Evolutionary conservation across 2,797 vertebrate genomes (phyloP).

Genomic region (Acrocephalus scirpaceus): DNA sequence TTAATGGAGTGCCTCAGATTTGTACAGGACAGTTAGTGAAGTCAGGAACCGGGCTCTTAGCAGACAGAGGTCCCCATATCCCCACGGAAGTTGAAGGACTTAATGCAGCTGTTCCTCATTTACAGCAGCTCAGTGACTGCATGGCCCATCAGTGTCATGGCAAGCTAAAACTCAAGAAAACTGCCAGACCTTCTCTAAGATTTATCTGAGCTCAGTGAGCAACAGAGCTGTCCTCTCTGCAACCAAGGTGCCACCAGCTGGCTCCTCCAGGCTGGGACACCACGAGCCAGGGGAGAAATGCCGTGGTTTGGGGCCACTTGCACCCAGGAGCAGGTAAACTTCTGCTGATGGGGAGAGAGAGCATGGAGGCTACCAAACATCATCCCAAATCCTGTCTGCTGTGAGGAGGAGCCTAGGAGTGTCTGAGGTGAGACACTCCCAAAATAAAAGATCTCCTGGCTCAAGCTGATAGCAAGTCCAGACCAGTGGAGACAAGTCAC

Average conservation of each 20-base stretch:
- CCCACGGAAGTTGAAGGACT: fast-evolving
- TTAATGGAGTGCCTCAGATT: not conserved
- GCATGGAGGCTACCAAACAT: not conserved
- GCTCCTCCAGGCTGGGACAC: not conserved
- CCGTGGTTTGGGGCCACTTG: not conserved
- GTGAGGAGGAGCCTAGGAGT: not conserved
- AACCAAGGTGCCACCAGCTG: not conserved
- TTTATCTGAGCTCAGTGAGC: not conserved
- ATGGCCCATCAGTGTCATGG: not conserved
- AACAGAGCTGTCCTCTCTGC: fast-evolving
- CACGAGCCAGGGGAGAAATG: not conserved
- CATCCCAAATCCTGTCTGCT: not conserved
- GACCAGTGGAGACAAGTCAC: not conserved
- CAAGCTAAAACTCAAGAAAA: not conserved
- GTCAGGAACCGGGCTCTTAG: not conserved
- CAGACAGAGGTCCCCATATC: not conserved
- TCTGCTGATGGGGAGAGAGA: not conserved
- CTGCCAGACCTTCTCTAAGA: not conserved
- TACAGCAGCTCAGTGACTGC: not conserved
- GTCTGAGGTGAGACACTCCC: not conserved
- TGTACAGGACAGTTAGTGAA: not conserved
- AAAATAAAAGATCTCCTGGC: not conserved
- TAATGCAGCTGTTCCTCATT: not conserved
- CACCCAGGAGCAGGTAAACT: not conserved
- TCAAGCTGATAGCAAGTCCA: not conserved